Base-by-base conservation (phyloP, 2,113 vertebrate genomes). In the Leptosomus discolor region DNA sequence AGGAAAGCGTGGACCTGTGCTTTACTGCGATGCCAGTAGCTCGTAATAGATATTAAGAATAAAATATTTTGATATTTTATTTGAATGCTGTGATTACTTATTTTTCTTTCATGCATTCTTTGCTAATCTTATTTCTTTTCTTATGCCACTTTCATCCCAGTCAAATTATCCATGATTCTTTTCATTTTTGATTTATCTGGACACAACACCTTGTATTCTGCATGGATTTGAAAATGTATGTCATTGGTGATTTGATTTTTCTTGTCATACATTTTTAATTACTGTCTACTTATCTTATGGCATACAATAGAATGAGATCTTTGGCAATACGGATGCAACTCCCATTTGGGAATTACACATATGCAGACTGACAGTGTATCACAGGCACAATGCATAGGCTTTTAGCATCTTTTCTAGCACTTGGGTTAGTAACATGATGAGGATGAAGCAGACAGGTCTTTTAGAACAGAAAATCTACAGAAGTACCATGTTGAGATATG, bases 191-290 rank as follows among this genome's bases (percentile, higher is more conserved):
- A 56, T 92, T 90, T 95, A 76, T 93, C 95, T 93, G 91, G 57
- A 85, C 41, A 56, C 24, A 84, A 5, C 29, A 91, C 82, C 54
- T 75, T 90, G 37, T 83, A 54, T 87, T 85, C 65, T 78, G 50
- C 39, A 51, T 5, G 32, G 12, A 73, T 61, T 70, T 84, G 37
- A 80, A 88, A 67, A 37, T 2, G 14, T 51, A 13, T 64, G 46
- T 57, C 32, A 36, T 18, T 30, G 43, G 48, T 76, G 30, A 64
- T 90, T 90, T 24, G 10, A 77, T 83, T 78, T 88, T 96, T 85
- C 77, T 82, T 87, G 70, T 74, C 58, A 80, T 34, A 81, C 67
- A 9, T 57, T 84, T 94, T 95, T 94, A 95, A 97, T 97, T 95
- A 76, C 78, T 75, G 41, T 65, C 95, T 92, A n/a, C 70, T 50